Evolutionary conservation across 2,113 vertebrate genomes (phyloP).

Genomic region (Trogon surrucura): DNA sequence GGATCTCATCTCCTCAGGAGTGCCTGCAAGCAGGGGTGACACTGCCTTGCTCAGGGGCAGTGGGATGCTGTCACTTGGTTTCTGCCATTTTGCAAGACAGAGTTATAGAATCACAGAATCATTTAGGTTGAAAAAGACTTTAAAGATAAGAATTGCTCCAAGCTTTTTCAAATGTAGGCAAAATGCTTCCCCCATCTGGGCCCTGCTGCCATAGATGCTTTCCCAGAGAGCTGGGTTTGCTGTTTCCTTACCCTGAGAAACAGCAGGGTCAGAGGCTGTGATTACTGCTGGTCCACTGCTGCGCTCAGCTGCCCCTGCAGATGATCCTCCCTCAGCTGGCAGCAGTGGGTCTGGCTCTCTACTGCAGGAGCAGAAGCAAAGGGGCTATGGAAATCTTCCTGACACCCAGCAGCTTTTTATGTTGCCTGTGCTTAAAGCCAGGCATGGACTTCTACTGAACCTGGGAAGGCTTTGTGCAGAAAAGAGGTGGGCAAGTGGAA

Average conservation of each 20-base stretch:
- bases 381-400: not conserved
- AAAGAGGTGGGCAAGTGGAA: constrained; percentile 20
- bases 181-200: not conserved
- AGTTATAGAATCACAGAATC: too few relatives aligned
- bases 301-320: not conserved
- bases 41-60: not conserved
- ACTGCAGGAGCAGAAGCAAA: not conserved
- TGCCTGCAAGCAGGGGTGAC: not conserved
- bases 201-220: not conserved
- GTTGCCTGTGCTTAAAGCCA: not conserved
- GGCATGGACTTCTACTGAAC: not conserved
- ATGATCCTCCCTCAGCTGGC: not conserved
- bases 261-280: not conserved
- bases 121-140: too few relatives aligned
- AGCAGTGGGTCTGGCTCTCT: not conserved
- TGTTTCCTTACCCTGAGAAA: accelerated
- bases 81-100: not conserved
- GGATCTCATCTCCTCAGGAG: not conserved
- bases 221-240: not conserved
- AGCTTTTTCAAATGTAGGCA: not conserved
- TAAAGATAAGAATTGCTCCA: not conserved
- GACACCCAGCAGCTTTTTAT: not conserved
- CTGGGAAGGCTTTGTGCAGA: not conserved
- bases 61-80: not conserved
- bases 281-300: not conserved